Evolutionary conservation across 2,888 invertebrate genomes (phyloP), one percentile per base, ranked within the genome.

Genomic region (Rhynchonema sp.): DNA sequence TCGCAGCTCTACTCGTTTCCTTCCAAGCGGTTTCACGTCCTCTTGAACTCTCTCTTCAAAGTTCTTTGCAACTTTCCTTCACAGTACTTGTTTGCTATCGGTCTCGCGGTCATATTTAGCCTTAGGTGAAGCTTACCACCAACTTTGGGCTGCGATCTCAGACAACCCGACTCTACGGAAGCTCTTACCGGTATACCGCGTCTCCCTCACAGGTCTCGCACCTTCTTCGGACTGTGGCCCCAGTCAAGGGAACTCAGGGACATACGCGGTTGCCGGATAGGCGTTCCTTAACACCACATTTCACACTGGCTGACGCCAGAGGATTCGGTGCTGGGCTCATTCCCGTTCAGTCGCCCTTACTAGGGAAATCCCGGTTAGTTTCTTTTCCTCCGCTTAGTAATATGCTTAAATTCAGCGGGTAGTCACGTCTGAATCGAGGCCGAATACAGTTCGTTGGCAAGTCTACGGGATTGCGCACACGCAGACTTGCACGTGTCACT

Each of bases 91-190:
- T 38, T 38, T 38, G 38, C 38, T 38, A 38, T 38, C 17, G 38
- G 38, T 38, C 17, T 38, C 17, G 38, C 38, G 38, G 38, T 38
- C 17, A 17, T 38, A 38, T 38, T 38, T 38, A 38, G 38, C 38
- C 38, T 38, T 38, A 38, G 38, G 38, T 38, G 38, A 38, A 38
- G 38, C 38, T 38, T 38, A 38, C 38, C 38, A 38, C 38, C 38
- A 13, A 17, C 38, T 38, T 38, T 73, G 77, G 75, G 78, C 77
- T 79, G 79, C 80, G 79, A 75, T 80, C 77, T 76, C 79, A 80
- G 80, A 76, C 79, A 79, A 79, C 79, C 76, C 78, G 79, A 80
- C 78, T 78, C 78, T 74, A 69, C 73, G 74, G 73, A 76, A 70
- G 71, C 64, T 63, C 55, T 46, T 63, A 63, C 60, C 59, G 49